These are phyloP conservation scores for Sipunculus nudus DNA, from an alignment of 2,888 invertebrate genomes.

Conservation along the genomic window DNA sequence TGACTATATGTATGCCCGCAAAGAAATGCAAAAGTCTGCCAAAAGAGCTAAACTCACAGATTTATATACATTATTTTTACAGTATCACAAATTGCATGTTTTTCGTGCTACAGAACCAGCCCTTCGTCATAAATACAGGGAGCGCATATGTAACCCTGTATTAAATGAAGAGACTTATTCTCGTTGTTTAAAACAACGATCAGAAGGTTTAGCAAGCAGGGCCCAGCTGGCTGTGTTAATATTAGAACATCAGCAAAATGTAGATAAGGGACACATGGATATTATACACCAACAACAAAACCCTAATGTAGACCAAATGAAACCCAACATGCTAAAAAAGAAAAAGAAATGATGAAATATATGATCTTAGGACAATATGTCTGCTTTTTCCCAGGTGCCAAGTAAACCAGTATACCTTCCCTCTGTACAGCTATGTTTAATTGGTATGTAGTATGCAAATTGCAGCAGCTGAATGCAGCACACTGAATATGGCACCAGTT, in stretches of 20 bases:
- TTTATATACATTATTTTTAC: constrained; percentile 78
- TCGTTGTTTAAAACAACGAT: constrained; percentile 49
- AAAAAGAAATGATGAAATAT: too few species aligned
- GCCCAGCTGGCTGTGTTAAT: constrained; percentile 60
- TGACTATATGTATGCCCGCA: constrained; percentile 77
- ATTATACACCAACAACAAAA: constrained; percentile 31
- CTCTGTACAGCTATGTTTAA: too few species aligned
- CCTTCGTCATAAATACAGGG: constrained; percentile 71
- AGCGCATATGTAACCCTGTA: constrained; percentile 52
- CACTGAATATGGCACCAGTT: too few species aligned
- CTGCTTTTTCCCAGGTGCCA: too few species aligned
- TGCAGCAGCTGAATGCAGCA: too few species aligned
- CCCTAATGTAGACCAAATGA: constrained; percentile 34
- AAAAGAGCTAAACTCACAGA: constrained; percentile 43
- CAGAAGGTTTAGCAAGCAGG: constrained; percentile 55
- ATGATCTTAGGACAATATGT: too few species aligned
- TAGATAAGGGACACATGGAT: constrained; percentile 30
- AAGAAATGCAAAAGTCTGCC: constrained; percentile 68
- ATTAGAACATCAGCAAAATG: constrained; percentile 53
- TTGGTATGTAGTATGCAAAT: too few species aligned
- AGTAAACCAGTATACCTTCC: too few species aligned
- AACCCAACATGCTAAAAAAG: constrained; percentile 32
- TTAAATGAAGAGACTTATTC: constrained; percentile 40
- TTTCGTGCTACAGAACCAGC: constrained; percentile 85
- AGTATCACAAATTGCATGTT: constrained; percentile 74